Base-by-base conservation (phyloP, 1,140 invertebrate genomes). In the Limonius californicus region DNA sequence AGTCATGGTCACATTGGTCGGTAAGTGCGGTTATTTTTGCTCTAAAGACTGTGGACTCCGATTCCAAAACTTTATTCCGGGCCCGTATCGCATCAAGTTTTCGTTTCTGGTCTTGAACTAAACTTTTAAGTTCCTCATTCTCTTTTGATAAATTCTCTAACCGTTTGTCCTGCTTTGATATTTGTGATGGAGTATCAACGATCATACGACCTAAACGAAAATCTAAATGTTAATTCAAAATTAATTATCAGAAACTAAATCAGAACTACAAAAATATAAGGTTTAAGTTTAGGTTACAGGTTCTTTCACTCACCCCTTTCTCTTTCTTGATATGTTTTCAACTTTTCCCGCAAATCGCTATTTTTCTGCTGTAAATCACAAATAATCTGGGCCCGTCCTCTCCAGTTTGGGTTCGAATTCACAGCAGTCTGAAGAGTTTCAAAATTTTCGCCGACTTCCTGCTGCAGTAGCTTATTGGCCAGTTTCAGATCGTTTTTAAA, bases 331-430 rank as follows among this genome's bases (percentile, higher is more conserved):
- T 55, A 63, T 1, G 7, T 14, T 54, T 68, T 74, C 6, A 88
- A 65, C 69, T 84, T 88, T 18, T 81, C 79, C 65, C 83, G 83
- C 0, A 89, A 66, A 61, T 89, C 85, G 12, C 70, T 72, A 42
- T 88, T 76, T 77, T 85, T 87, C 60, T 83, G 80, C 68, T 87
- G 85, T 19, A 89, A 72, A 21, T 83, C 76, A 12, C 82, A 70
- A 59, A 90, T 88, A 70, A 88, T 86, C 65, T 89, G 85, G 1
- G 87, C 86, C 65, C 88, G 79, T 7, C 88, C 88, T 64, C 87
- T 84, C 87, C 87, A 89, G 20, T 77, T 80, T 59, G 82, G 81
- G 56, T 27, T 54, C 0, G 57, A 42, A 35, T 60, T 68, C 19
- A 39, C 64, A 6, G 68, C 47, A 27, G 16, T 62, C 58, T 70